Base-by-base conservation (phyloP, 2,888 invertebrate genomes). In the Acronicta aceris region DNA sequence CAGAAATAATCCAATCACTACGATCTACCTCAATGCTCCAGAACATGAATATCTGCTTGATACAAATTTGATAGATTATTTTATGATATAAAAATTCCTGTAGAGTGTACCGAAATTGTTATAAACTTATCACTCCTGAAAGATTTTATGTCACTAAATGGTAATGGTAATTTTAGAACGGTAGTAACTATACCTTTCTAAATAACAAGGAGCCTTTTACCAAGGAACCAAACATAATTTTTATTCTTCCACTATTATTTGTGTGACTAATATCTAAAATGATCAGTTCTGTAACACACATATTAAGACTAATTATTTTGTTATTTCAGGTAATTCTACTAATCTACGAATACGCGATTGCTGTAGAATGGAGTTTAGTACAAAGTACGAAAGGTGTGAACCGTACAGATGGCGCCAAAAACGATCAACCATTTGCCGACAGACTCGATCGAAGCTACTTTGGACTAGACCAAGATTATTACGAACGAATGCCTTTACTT, bases 331-430 rank as follows among this genome's bases (percentile, higher is more conserved):
- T 91, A 87, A 91, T 94, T 89, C 88, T 94, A 88, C 91, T 94
- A 73, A 93, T 94, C 89, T 94, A 92, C 86, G 94, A 94, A 83
- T 92, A 94, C 81, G 85, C 89, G 81, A 91, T 94, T 87, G 91
- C 90, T 78, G 92, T 93, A 90, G 93, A 93, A 89, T 89, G 90
- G 78, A 90, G 80, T 75, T 77, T 85, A 89, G 89, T 92, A 92
- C 92, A 92, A 90, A 91, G 76, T 57, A 85, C 67, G 57, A 83
- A 74, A 71, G 66, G 58, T 53, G 57, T 61, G 43, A 80, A 82
- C 64, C 82, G 63, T 62, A 81, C 77, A 38, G 61, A 63, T 65
- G 81, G 73, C 57, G 77, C 50, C 33, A 74, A 55, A 48, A 79
- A 82, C 48, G 86, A 89, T 55, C 82, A 72, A 30, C 94, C 94